phyloP scores from a whole-genome alignment of 2,888 invertebrate species.

The Pyrrhosoma nymphula region DNA sequence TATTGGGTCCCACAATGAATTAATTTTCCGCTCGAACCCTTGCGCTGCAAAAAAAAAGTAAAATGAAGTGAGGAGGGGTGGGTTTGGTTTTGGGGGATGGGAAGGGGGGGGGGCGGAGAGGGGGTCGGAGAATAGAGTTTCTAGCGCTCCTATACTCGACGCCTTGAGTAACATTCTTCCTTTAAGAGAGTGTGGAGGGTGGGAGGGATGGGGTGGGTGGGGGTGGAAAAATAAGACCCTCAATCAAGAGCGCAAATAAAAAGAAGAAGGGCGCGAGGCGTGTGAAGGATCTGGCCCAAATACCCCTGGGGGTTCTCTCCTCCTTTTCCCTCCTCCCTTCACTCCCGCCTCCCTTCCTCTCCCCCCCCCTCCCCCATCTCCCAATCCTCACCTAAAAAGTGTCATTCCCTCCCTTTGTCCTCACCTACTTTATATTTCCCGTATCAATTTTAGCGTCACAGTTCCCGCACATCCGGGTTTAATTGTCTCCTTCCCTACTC shows the following conservation, averaged over 20 bases:
- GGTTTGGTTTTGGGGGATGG: no score
- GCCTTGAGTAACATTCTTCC: neutral
- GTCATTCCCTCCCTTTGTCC: conserved; percentile 30
- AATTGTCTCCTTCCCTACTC: conserved; percentile 41
- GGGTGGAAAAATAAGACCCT: neutral
- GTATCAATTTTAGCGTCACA: conserved; percentile 35
- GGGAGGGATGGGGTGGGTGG: neutral
- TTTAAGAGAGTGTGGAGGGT: neutral
- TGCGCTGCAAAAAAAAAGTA: neutral
- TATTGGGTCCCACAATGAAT: conserved; percentile 44
- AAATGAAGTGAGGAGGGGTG: neutral
- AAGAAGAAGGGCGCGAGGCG: neutral
- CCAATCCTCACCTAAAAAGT: neutral
- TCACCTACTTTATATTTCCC: conserved; percentile 54
- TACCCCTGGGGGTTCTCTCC: neutral
- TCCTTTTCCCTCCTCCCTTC: neutral
- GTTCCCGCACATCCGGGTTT: conserved; percentile 43
- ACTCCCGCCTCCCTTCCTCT: neutral
- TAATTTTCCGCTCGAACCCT: conserved; percentile 53
- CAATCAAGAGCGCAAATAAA: conserved; percentile 39
- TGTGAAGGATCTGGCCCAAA: conserved; percentile 29
- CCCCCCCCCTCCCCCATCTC: neutral
- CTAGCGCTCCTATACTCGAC: neutral
- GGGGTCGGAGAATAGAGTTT: neutral
- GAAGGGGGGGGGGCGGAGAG: no score